Percentiles rank a stretch among this genome's conserved stretches.
Evolutionary conservation across 1,140 invertebrate species (phyloP).

Genomic region (Heliothis virescens): DNA sequence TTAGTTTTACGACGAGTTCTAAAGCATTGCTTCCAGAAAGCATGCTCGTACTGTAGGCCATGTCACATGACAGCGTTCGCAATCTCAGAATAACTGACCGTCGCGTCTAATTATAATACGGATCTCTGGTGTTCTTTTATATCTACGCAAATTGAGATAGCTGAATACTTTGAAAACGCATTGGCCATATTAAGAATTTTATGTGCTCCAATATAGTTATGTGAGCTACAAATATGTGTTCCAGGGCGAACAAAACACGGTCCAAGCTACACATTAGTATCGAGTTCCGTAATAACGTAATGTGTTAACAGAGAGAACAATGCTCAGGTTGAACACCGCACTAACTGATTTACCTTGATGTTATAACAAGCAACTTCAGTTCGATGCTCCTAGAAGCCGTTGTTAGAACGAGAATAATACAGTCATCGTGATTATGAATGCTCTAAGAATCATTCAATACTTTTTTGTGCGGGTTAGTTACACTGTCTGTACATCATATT

Average conservation of each 20-base stretch:
- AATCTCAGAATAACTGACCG: conserved; percentile 79
- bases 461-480: too few species aligned
- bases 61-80: conserved; percentile 70
- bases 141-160: conserved; percentile 19
- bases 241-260: background rate
- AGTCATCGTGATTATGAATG: background rate
- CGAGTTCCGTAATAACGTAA: conserved; percentile 6
- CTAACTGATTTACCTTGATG: conserved; percentile 9
- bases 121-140: conserved; percentile 56
- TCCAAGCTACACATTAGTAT: background rate
- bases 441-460: conserved; percentile 1
- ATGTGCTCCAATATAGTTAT: background rate
- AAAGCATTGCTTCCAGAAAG: conserved; percentile 30
- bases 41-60: conserved; percentile 49
- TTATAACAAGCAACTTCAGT: background rate
- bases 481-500: too few species aligned
- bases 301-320: conserved; percentile 6
- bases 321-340: background rate
- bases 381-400: background rate
- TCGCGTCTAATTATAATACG: conserved; percentile 77
- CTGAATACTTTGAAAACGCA: background rate
- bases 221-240: background rate
- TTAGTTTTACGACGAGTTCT: conserved; percentile 18
- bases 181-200: conserved; percentile 17
- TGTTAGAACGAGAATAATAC: conserved; percentile 7